Conservation (phyloP, 2,888 invertebrate species). For the Amorpha juglandis region DNA sequence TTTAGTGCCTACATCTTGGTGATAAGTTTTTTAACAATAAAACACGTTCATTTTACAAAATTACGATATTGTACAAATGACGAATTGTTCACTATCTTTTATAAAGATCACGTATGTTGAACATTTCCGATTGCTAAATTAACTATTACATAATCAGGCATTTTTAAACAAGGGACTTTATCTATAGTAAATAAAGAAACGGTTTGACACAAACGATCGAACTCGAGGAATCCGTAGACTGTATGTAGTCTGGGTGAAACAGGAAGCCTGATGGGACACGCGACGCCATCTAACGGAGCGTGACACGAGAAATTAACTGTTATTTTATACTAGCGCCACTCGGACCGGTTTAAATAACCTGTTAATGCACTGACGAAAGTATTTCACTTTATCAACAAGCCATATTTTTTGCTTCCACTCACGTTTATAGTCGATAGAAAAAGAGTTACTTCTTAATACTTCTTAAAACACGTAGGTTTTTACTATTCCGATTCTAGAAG, state of each 20-base stretch:
- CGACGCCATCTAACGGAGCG: conserved; percentile 78
- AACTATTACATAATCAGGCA: too few species aligned
- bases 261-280: conserved; percentile 73
- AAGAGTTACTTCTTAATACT: not conserved
- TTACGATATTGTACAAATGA: too few species aligned
- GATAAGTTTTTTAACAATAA: too few species aligned
- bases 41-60: too few species aligned
- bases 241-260: conserved; percentile 63
- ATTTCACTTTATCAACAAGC: conserved; percentile 47
- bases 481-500: not conserved
- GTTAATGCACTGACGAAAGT: conserved; percentile 69
- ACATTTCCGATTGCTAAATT: too few species aligned
- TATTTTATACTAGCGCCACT: conserved; percentile 67
- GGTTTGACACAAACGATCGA: conserved; percentile 40
- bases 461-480: not conserved
- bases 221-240: conserved; percentile 56
- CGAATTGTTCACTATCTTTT: too few species aligned
- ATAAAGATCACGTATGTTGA: too few species aligned
- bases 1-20: too few species aligned
- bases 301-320: conserved; percentile 81
- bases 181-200: conserved; percentile 28
- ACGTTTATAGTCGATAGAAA: conserved; percentile 39
- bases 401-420: conserved; percentile 36
- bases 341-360: conserved; percentile 65
- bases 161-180: not conserved